Evolutionary conservation across 2,113 vertebrate genomes (phyloP), one percentile per base, ranked within the genome.

Genomic region (Microtus oregoni): DNA sequence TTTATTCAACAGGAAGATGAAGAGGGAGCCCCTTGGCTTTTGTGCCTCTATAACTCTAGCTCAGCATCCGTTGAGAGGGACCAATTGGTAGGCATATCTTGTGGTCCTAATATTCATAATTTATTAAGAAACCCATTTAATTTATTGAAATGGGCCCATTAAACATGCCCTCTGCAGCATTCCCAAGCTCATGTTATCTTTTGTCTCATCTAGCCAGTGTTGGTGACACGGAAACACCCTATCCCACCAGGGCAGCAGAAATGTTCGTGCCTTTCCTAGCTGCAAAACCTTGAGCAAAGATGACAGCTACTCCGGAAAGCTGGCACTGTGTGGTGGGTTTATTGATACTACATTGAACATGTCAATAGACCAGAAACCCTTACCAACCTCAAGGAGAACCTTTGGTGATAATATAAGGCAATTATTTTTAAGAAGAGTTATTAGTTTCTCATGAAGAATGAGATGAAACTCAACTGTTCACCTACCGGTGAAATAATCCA

Each of bases 1-100:
- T 94, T 68, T 94, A 83, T 96, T 88, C 41, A 94, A 26, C 32
- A 65, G 55, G 47, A 94, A 87, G 47, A 93, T 79, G 41, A 95
- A 90, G 83, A 83, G 26, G 41, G 13, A 95, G 55, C 65, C 89
- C 85, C 83, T 2, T 92, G 92, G 30, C 70, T 85, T 67, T 67
- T 93, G 5, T 4, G 65, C 22, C 58, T 88, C 30, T 63, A 10
- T 52, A 94, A 86, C 30, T 76, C 26, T 86, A 87, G 81, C n/a
- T 92, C 24, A 58, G 85, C 52, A 47, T 76, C 47, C 77, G 4
- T 38, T 77, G 81, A 96, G 73, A 93, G 67, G 17, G 65, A 24
- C 70, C 81, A 82, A 93, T 35, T 94, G 83, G 63, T 38, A 79
- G 86, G 85, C 26, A 50, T 68, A 55, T 24, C 83, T 75, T 47